Conservation (phyloP, 37 sponge, comb jelly and placozoan species). For the Cladorhizidae sp. region DNA sequence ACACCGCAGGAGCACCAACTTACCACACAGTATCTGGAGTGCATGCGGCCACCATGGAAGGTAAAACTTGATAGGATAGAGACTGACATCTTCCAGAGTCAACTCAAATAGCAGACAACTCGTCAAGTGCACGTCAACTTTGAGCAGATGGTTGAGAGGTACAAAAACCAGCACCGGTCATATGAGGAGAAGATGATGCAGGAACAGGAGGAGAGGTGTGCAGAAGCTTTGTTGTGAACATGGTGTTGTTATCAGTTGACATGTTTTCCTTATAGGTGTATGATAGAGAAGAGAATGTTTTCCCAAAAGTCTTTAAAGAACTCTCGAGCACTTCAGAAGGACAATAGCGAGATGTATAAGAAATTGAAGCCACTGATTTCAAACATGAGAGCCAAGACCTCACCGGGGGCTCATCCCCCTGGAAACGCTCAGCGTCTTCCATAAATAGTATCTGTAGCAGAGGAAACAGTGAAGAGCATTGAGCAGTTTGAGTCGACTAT, state of each 20-base stretch:
- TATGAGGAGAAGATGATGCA: slow-evolving; percentile 15
- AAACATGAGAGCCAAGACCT: neutral
- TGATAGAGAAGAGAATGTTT: slow-evolving; percentile 31
- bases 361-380: slow-evolving; percentile 39
- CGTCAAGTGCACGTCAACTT: slow-evolving; percentile 89
- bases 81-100: slow-evolving; percentile 63
- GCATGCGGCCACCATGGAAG: slow-evolving; percentile 66
- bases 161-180: slow-evolving; percentile 50
- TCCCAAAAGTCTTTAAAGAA: slow-evolving; percentile 56
- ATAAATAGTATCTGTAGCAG: slow-evolving; percentile 1
- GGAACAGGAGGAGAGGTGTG: slow-evolving; percentile 15
- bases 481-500: slow-evolving; percentile 18
- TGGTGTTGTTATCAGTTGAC: neutral
- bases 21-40: slow-evolving; percentile 73
- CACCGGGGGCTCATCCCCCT: neutral
- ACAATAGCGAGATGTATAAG: slow-evolving; percentile 52
- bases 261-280: neutral
- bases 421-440: neutral
- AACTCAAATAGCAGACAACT: slow-evolving; percentile 78
- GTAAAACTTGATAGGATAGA: slow-evolving; percentile 69
- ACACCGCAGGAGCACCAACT: slow-evolving; percentile 51
- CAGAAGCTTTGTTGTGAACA: neutral
- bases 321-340: slow-evolving; percentile 32
- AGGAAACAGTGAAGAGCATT: slow-evolving; percentile 25
- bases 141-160: slow-evolving; percentile 72